Evolutionary conservation across 1,140 invertebrate species (phyloP).

Genomic region (Neotoxoptera formosana): DNA sequence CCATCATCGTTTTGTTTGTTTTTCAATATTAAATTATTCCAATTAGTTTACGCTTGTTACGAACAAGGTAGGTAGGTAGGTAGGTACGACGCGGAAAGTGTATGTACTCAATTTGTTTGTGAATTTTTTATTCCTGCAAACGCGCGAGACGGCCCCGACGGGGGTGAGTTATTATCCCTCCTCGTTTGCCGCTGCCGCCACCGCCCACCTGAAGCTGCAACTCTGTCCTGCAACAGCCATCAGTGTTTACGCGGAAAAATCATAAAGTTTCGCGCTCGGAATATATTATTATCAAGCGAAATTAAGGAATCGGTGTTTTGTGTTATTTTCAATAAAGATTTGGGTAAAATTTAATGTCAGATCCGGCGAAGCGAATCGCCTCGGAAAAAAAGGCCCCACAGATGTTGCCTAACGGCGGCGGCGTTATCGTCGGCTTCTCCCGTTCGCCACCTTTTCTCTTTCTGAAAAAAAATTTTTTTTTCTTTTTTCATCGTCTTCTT

Average conservation of each 20-base stretch:
- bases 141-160: too few species aligned
- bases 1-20: not conserved
- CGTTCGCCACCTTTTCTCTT: not conserved
- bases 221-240: not conserved
- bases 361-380: conserved; percentile 1
- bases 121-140: not conserved
- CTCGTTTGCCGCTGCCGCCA: not conserved
- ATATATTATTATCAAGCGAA: conserved; percentile 53
- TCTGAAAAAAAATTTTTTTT: not conserved
- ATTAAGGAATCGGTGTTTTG: conserved; percentile 53
- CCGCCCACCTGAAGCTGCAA: not conserved
- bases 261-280: conserved; percentile 42
- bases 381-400: conserved; percentile 12
- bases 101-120: not conserved
- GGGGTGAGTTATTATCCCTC: not conserved
- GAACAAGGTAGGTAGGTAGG: too few species aligned
- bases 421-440: not conserved
- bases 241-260: conserved; percentile 10
- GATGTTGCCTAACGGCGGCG: conserved; percentile 33
- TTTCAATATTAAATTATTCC: conserved; percentile 11
- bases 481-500: conserved; percentile 31
- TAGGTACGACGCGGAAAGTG: not conserved
- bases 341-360: conserved; percentile 45
- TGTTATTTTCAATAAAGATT: conserved; percentile 50
- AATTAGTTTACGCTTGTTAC: conserved; percentile 25